These are phyloP conservation scores for Endotricha flammealis DNA, from an alignment of 2,888 invertebrate genomes.

Conservation along the genomic window DNA sequence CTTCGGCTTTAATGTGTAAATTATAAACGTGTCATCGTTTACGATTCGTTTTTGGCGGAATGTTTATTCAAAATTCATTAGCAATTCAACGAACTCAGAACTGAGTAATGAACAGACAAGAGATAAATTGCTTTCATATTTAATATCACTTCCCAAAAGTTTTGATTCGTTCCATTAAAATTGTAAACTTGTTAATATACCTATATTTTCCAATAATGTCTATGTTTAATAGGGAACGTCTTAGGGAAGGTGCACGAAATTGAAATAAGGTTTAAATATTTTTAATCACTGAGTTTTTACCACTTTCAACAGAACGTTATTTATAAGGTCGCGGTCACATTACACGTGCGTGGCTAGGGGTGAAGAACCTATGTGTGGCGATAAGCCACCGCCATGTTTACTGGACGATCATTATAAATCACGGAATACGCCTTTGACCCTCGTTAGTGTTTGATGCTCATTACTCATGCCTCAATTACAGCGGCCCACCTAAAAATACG, in stretches of 20 bases:
- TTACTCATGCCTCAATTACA: slow-evolving; percentile 16
- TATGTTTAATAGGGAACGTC: no score
- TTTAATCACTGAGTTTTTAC: no score
- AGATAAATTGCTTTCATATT: not conserved
- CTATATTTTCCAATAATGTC: no score
- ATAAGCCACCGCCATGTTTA: slow-evolving; percentile 59
- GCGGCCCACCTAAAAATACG: slow-evolving; percentile 6
- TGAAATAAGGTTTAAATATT: no score
- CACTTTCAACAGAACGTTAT: no score
- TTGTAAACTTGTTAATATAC: no score
- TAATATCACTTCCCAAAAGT: no score
- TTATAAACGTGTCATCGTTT: slow-evolving; percentile 14
- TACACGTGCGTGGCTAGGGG: slow-evolving; percentile 37
- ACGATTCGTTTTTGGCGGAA: slow-evolving; percentile 7
- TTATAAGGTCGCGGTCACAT: slow-evolving; percentile 15
- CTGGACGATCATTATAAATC: slow-evolving; percentile 63
- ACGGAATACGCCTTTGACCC: slow-evolving; percentile 60
- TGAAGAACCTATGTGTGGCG: slow-evolving; percentile 55
- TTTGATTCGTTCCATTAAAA: no score
- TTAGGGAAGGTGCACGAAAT: no score
- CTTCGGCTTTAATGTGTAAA: slow-evolving; percentile 10
- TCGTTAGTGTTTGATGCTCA: slow-evolving; percentile 46
- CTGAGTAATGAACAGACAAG: not conserved
- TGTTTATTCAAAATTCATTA: slow-evolving; percentile 3
- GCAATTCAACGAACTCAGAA: slow-evolving; percentile 4